These are phyloP conservation scores for Salvelinus alpinus DNA, from an alignment of 2,113 vertebrate genomes.

Conservation along the genomic window DNA sequence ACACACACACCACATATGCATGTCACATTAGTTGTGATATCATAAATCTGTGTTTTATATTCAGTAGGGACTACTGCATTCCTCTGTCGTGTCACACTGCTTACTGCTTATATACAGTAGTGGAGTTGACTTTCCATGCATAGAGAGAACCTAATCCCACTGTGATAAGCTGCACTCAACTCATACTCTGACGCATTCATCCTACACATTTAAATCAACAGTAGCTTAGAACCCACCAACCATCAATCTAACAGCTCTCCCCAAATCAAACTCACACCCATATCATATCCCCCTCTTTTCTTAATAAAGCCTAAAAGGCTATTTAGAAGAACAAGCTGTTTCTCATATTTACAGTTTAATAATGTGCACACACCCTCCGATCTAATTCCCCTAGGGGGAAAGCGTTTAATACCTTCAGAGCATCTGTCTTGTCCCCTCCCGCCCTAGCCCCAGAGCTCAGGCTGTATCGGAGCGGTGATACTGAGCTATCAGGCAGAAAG, in stretches of 20 bases:
- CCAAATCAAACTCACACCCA: background rate
- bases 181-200: background rate
- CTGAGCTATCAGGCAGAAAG: conserved; percentile 37
- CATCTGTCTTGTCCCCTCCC: background rate
- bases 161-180: conserved; percentile 24
- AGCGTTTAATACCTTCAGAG: background rate
- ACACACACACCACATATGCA: conserved; percentile 7
- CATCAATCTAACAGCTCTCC: conserved; percentile 18
- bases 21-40: background rate
- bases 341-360: conserved; percentile 37
- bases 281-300: background rate
- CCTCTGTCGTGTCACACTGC: conserved; percentile 4
- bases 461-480: conserved; percentile 17
- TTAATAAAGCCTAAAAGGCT: conserved; percentile 17
- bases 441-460: background rate
- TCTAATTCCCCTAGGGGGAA: background rate
- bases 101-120: background rate
- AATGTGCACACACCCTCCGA: background rate
- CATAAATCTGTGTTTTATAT: background rate
- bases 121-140: background rate
- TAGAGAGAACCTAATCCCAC: conserved; percentile 26
- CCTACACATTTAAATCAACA: background rate
- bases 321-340: conserved; percentile 28
- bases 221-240: conserved; percentile 12
- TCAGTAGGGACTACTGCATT: background rate